Base-by-base conservation (phyloP, 2,113 vertebrate species). In the Poeciliopsis retropinna region DNA sequence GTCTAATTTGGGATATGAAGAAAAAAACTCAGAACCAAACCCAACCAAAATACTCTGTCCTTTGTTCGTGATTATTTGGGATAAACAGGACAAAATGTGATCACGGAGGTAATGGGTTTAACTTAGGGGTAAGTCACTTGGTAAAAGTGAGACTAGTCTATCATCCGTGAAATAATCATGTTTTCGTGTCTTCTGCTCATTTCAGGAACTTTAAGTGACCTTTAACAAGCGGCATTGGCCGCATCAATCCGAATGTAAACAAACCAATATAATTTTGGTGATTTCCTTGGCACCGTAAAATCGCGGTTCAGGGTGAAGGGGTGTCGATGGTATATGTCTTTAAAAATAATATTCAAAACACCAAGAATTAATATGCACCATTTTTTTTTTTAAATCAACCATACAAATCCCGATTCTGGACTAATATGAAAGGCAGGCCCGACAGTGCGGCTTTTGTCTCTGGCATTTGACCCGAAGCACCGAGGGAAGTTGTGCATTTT, bases 361-460 rank as follows among this genome's bases (percentile, higher is more conserved):
- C 72, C 34, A 1, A 62, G 68, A n/a, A 7, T 19, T 13, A 0
- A 13, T 66, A 47, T 17, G 3, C 30, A 30, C 65, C 15, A 13
- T 22, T 32, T 32, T 32, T 32, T 32, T 32, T 32, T 34, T 47
- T 4, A n/a, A 39, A 61, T 54, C 1, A 22, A 51, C 64, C 0
- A 31, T 15, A 19, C 27, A 25, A 25, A 41, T 34, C 68, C 57
- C 66, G 65, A 69, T 70, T 11, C 78, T 57, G 51, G 32, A 66
- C 31, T 27, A 70, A 78, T 86, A 73, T 84, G 57, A 87, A 79
- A 74, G 32, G 13, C 62, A 61, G 41, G 73, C 31, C 44, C 41
- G 61, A 69, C 75, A 86, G 32, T 74, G 84, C 60, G 67, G 65
- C 76, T 85, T 90, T 89, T 92, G 85, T 92, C 80, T 91, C 81